Evolutionary conservation across 1,140 invertebrate species (phyloP), one percentile per base, ranked within the genome.

Genomic region (Musca vetustissima): DNA sequence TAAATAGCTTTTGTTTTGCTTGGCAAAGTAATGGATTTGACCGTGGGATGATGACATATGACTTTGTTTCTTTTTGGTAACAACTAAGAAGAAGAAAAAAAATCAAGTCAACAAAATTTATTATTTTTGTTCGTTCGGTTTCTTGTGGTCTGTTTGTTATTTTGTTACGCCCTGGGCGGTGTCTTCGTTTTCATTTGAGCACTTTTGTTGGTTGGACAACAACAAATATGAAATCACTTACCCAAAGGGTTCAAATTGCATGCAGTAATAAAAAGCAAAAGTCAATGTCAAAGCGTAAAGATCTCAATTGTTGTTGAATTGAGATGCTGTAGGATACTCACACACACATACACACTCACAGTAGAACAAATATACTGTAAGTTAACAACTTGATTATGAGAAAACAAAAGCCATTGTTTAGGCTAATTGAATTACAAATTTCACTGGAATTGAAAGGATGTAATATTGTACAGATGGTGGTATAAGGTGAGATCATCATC

Each of bases 41-140:
- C 32, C 57, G 57, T 61, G 57, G 57, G 57, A 61, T 61, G 57
- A 61, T 61, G 57, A 61, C 57, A 61, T 61, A 61, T 61, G 57
- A 61, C 36, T 61, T 43, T 61, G 36, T 61, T 61, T 61, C 13
- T 7, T 19, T n/a, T 21, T 22, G 21, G 21, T 6, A 52, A 52
- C n/a, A 52, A 43, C 57, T 28, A 8, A n/a, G n/a, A n/a, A 32
- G 32, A 13, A 59, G 22, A 22, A 55, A 9, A 13, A 28, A 59
- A 28, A 28, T 32, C 25, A 59, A 28, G 55, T 59, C 28, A 8
- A 59, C 24, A 32, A n/a, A 61, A 61, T 7, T 61, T 61, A 61
- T 61, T 61, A 19, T 13, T 61, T 43, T 36, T 28, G n/a, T 19
- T n/a, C n/a, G n/a, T n/a, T n/a, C n/a, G n/a, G 7, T 52, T 19